phyloP scores from a whole-genome alignment of 2,888 invertebrate genomes.

The Meiosimyza platycephala region DNA sequence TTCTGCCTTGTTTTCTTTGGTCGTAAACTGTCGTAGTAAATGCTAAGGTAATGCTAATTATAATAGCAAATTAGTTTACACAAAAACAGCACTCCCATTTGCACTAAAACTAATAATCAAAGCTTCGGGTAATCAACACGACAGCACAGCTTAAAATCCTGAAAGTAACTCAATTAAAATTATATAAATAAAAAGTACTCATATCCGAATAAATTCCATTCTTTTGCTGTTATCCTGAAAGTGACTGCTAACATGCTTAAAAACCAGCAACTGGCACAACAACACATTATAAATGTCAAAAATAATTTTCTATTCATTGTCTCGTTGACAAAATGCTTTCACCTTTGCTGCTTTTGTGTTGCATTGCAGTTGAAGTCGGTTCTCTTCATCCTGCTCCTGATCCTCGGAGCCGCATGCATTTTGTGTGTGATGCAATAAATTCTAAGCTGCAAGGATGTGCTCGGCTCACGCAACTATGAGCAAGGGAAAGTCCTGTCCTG shows the following conservation, averaged over 20 bases:
- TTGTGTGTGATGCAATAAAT: conserved; percentile 29
- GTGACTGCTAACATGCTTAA: conserved; percentile 23
- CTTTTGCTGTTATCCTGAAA: neutral
- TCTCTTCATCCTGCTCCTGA: conserved; percentile 3
- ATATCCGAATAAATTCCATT: neutral
- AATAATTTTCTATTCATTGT: conserved; percentile 25
- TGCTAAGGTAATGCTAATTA: no score
- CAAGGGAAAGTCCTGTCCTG: neutral
- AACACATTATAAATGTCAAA: conserved; percentile 18
- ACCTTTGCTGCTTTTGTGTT: conserved; percentile 14
- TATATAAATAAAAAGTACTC: neutral
- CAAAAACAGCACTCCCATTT: no score
- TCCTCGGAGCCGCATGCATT: conserved; percentile 20
- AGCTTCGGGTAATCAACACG: neutral
- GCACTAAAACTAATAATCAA: no score
- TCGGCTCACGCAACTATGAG: neutral
- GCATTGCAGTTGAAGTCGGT: neutral
- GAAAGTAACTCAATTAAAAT: neutral
- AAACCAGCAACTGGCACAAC: conserved; percentile 26
- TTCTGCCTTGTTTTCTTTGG: conserved; percentile 43
- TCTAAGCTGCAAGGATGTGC: conserved; percentile 27
- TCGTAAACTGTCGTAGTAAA: conserved; percentile 55
- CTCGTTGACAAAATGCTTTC: conserved; percentile 30
- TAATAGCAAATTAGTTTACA: no score
- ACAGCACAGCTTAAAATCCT: neutral